Conservation (phyloP, 2,888 invertebrate genomes). For the Hyppa rectilinea region DNA sequence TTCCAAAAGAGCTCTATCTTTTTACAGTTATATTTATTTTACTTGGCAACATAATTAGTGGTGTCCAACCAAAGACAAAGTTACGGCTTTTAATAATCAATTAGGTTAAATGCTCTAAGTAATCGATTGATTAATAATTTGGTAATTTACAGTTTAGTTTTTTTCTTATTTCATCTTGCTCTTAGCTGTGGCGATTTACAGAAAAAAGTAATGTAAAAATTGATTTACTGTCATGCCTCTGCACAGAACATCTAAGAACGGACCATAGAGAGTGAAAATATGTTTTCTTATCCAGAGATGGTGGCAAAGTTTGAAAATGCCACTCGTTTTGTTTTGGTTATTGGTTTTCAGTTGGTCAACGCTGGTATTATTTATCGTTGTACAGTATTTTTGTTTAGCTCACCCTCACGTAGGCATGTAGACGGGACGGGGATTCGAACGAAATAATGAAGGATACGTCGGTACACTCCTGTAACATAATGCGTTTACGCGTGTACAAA, state of each 20-base stretch:
- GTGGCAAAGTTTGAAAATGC: neutral
- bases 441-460: neutral
- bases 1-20: no score
- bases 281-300: neutral
- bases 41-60: constrained; percentile 37
- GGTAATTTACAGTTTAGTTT: no score
- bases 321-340: no score
- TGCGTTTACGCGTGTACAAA: no score
- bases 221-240: no score
- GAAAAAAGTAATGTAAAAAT: no score
- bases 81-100: constrained; percentile 30
- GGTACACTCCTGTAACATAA: neutral
- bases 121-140: neutral
- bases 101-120: no score
- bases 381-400: neutral
- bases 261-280: neutral
- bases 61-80: neutral
- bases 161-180: neutral
- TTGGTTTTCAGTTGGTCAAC: neutral
- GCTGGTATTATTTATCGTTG: neutral
- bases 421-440: neutral
- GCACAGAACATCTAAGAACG: neutral
- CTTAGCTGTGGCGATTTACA: no score
- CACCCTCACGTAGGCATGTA: neutral
- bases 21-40: neutral